These are phyloP conservation scores for Ridgeia piscesae DNA, from an alignment of 1,140 invertebrate species.

Conservation along the genomic window DNA sequence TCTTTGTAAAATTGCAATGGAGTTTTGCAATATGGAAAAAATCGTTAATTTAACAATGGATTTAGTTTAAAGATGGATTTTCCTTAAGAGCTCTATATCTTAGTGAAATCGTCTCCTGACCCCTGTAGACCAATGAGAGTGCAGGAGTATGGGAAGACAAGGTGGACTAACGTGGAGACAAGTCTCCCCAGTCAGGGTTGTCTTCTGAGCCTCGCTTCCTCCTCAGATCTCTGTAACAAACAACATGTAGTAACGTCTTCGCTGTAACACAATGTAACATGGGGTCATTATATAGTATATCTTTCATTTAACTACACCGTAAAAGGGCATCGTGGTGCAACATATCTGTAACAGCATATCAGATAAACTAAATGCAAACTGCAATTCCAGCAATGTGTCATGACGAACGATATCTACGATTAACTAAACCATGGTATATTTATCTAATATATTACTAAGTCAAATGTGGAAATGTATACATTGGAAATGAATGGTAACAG, in stretches of 20 bases:
- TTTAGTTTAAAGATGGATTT: too few relatives aligned
- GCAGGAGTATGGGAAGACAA: neutral
- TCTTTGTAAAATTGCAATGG: too few relatives aligned
- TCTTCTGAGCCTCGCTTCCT: constrained; percentile 85
- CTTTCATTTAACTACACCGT: neutral
- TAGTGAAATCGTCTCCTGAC: too few relatives aligned
- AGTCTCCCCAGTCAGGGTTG: constrained; percentile 85
- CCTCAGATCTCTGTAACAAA: constrained; percentile 74
- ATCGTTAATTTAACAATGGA: too few relatives aligned
- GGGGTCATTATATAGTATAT: neutral
- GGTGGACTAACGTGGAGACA: constrained; percentile 49
- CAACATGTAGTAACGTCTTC: neutral
- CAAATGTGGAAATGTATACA: too few relatives aligned
- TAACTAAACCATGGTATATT: neutral
- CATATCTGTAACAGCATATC: neutral
- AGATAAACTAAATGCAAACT: too few relatives aligned
- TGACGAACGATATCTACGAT: neutral
- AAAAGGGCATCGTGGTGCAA: neutral
- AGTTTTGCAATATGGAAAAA: too few relatives aligned
- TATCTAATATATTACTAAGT: too few relatives aligned
- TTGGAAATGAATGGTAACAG: too few relatives aligned
- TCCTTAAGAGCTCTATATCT: too few relatives aligned
- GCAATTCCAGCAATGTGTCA: neutral
- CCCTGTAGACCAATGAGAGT: neutral
- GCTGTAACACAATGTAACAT: neutral